Conservation (phyloP, 1,140 invertebrate species). For the Notospermus geniculatus region DNA sequence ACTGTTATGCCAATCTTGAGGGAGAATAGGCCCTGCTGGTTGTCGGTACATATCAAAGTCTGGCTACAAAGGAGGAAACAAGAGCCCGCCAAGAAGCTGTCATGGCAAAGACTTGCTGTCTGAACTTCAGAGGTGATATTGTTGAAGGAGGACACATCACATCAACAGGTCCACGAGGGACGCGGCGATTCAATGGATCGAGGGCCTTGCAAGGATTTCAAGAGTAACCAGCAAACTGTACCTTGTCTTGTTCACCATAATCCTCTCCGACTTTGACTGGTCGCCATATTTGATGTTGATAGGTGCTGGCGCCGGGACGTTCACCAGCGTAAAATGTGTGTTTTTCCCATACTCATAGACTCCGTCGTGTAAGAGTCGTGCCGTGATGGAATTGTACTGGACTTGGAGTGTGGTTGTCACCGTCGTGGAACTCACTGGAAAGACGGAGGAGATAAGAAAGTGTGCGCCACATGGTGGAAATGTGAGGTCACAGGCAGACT, state of each 20-base stretch:
- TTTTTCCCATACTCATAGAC: background rate
- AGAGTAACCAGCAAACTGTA: too few relatives aligned
- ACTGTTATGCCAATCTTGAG: background rate
- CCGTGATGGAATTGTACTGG: background rate
- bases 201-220: background rate
- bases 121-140: background rate
- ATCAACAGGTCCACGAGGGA: background rate
- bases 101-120: too few relatives aligned
- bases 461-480: too few relatives aligned
- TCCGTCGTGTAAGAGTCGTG: background rate
- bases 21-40: background rate
- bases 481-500: too few relatives aligned
- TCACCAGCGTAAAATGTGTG: background rate
- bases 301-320: background rate
- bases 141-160: background rate
- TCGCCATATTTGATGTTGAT: background rate
- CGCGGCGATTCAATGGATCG: background rate
- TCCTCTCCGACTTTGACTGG: background rate
- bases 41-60: background rate
- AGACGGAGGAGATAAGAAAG: background rate
- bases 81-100: too few relatives aligned
- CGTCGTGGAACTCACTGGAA: conserved; percentile 2
- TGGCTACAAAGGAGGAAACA: too few relatives aligned
- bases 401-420: background rate
- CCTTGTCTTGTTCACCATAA: too few relatives aligned